These are phyloP conservation scores for Erynnis tages DNA, from an alignment of 2,888 invertebrate species.

Conservation along the genomic window DNA sequence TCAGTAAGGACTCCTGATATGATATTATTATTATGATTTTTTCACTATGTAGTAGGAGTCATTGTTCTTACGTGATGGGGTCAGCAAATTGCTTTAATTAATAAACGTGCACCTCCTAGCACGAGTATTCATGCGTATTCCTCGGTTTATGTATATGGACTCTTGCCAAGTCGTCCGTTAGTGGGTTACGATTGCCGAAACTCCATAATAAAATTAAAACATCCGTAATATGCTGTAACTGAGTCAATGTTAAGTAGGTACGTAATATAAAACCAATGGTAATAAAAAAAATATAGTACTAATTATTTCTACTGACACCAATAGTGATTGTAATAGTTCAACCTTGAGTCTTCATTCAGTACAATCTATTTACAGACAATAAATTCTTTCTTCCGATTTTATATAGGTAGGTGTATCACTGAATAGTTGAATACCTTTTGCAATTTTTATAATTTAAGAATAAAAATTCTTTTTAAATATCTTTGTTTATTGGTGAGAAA, in stretches of 20 bases:
- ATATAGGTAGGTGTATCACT: too few species aligned
- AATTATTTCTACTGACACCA: too few species aligned
- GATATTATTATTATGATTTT: too few species aligned
- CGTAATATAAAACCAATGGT: too few species aligned
- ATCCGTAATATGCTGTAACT: background rate
- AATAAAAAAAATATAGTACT: too few species aligned
- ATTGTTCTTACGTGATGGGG: slow-evolving; percentile 51
- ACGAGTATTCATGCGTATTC: slow-evolving; percentile 42
- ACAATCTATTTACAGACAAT: slow-evolving; percentile 13
- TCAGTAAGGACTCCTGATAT: background rate
- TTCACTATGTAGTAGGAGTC: slow-evolving; percentile 43
- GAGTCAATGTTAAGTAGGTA: too few species aligned
- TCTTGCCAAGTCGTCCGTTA: slow-evolving; percentile 69
- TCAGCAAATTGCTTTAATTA: slow-evolving; percentile 58
- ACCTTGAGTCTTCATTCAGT: slow-evolving; percentile 10
- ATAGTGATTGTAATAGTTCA: background rate
- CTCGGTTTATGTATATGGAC: slow-evolving; percentile 54
- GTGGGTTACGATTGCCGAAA: slow-evolving; percentile 37
- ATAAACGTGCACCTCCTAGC: slow-evolving; percentile 39
- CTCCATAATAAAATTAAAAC: background rate
- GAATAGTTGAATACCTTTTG: too few species aligned
- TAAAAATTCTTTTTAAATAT: too few species aligned
- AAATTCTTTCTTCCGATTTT: too few species aligned
- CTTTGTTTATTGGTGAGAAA: too few species aligned
- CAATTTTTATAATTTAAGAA: too few species aligned